phyloP scores from a whole-genome alignment of 2,113 vertebrate genomes.

The Centrocercus urophasianus region DNA sequence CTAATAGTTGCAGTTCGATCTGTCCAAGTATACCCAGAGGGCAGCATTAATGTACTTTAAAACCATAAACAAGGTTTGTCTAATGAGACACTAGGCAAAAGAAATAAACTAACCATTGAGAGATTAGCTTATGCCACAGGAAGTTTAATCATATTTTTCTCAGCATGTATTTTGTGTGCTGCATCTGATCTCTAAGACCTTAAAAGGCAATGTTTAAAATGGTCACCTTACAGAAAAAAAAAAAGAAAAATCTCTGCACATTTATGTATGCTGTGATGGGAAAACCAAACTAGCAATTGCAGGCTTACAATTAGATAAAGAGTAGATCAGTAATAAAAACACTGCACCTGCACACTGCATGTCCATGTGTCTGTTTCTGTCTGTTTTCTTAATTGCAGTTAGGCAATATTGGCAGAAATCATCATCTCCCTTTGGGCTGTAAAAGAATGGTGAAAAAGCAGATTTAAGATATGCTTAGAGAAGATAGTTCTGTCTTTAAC shows the following conservation, averaged over 20 bases:
- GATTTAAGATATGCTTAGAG: background rate
- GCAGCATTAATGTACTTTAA: background rate
- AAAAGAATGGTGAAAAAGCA: background rate
- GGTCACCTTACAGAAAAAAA: background rate
- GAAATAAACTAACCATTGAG: background rate
- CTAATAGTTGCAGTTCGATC: background rate
- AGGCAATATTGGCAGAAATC: background rate
- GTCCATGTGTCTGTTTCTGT: background rate
- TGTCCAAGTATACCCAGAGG: background rate
- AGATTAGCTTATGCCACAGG: slow-evolving; percentile 41
- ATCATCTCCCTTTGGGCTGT: background rate
- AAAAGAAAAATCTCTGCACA: background rate
- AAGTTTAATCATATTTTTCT: slow-evolving; percentile 53
- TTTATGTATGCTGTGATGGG: background rate
- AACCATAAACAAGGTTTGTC: background rate
- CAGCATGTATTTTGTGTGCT: background rate
- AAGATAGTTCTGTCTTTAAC: background rate
- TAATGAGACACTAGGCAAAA: background rate
- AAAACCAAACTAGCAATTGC: background rate
- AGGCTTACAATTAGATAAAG: background rate
- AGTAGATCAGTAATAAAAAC: background rate
- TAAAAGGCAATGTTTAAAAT: slow-evolving; percentile 44
- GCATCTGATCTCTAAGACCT: slow-evolving; percentile 24
- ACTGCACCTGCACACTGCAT: background rate
- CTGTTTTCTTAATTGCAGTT: background rate